phyloP scores from a whole-genome alignment of 2,113 vertebrate species.

The human region GRCh38 chr3:100877001-100877500 shows the following conservation, averaged over 20 bases:
- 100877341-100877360: neutral
- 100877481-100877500: neutral
- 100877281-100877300: neutral
- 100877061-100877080: conserved; percentile 30
- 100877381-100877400: neutral
- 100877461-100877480: neutral
- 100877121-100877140: conserved; percentile 32
- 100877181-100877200: neutral
- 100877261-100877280: neutral
- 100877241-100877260: neutral
- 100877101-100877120: neutral
- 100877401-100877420: neutral
- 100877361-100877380: neutral
- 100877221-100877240: neutral
- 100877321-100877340: neutral
- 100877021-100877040: conserved; percentile 48
- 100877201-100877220: neutral
- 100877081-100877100: conserved; percentile 35
- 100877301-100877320: neutral
- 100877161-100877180: conserved; percentile 21
- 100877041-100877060: conserved; percentile 26
- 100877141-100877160: neutral
- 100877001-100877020: neutral
- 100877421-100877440: neutral
- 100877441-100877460: neutral